phyloP scores from a whole-genome alignment of 2,888 invertebrate species.

The Platerodrilus igneus region DNA sequence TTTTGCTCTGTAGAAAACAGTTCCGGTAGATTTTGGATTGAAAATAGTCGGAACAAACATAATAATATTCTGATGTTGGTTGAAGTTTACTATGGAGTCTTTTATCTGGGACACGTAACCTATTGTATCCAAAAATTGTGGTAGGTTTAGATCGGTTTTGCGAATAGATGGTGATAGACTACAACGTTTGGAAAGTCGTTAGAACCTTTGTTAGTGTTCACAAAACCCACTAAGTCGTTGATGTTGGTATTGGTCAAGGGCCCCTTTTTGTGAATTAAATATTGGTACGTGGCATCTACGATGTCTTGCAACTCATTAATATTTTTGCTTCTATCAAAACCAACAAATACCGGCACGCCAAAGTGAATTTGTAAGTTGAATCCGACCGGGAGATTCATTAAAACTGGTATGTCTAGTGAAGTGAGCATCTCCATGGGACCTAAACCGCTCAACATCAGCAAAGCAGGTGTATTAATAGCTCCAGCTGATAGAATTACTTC shows the following conservation, averaged over 20 bases:
- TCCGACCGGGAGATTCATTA: constrained; percentile 34
- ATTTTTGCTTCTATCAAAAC: constrained; percentile 14
- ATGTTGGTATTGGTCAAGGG: constrained; percentile 45
- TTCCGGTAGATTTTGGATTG: constrained; percentile 49
- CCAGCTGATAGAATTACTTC: constrained; percentile 60
- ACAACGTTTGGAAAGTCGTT: constrained; percentile 35
- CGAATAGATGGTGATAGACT: constrained; percentile 33
- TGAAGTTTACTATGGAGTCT: constrained; percentile 31
- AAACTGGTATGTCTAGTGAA: constrained; percentile 35
- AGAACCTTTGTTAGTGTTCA: constrained; percentile 45
- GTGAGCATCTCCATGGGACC: constrained; percentile 46
- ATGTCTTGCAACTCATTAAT: constrained; percentile 7
- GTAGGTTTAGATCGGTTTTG: constrained; percentile 39
- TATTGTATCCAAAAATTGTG: constrained; percentile 26
- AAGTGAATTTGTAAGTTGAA: constrained; percentile 48
- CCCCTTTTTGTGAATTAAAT: constrained; percentile 51
- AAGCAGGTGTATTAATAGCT: constrained; percentile 58
- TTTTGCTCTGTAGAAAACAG: constrained; percentile 47
- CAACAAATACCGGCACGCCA: constrained; percentile 27
- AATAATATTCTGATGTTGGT: constrained; percentile 33
- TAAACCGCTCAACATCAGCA: constrained; percentile 59
- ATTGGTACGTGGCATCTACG: constrained; percentile 44
- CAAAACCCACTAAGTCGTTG: constrained; percentile 50
- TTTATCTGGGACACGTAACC: constrained; percentile 33
- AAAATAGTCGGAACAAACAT: constrained; percentile 40